Evolutionary conservation across 2,113 vertebrate genomes (phyloP).

Genomic region (Hymenochirus boettgeri): DNA sequence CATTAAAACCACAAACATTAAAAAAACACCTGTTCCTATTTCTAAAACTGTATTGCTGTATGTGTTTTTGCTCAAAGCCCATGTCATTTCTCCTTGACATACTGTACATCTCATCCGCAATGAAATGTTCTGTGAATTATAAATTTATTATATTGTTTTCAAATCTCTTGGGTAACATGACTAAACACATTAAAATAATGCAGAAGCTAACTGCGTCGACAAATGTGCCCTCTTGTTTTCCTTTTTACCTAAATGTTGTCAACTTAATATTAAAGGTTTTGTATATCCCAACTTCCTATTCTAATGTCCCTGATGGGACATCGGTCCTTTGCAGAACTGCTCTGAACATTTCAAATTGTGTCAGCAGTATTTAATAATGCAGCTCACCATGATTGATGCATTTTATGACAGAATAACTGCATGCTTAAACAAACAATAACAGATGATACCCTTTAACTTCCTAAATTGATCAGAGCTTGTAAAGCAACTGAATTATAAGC

Average conservation of each 20-base stretch:
- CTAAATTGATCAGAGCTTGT: constrained; percentile 37
- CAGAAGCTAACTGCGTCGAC: not conserved
- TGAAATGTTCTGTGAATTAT: not conserved
- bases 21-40: too few species aligned
- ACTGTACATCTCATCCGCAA: too few species aligned
- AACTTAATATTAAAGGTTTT: not conserved
- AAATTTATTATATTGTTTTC: not conserved
- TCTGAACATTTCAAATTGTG: constrained; percentile 18
- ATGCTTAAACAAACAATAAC: constrained; percentile 37
- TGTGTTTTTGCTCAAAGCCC: not conserved
- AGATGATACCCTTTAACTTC: constrained; percentile 39
- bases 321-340: constrained; percentile 13
- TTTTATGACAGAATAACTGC: constrained; percentile 25
- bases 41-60: too few species aligned
- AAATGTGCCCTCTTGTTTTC: not conserved
- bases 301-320: constrained; percentile 19
- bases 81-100: not conserved
- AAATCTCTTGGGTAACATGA: not conserved
- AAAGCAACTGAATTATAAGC: constrained; percentile 37
- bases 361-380: constrained; percentile 29
- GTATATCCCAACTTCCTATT: constrained; percentile 4
- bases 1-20: too few species aligned
- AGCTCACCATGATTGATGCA: constrained; percentile 27
- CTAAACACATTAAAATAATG: not conserved
- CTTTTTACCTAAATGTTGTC: not conserved